Conservation (phyloP, 2,888 invertebrate species). For the Caenorhabditis panamensis region DNA sequence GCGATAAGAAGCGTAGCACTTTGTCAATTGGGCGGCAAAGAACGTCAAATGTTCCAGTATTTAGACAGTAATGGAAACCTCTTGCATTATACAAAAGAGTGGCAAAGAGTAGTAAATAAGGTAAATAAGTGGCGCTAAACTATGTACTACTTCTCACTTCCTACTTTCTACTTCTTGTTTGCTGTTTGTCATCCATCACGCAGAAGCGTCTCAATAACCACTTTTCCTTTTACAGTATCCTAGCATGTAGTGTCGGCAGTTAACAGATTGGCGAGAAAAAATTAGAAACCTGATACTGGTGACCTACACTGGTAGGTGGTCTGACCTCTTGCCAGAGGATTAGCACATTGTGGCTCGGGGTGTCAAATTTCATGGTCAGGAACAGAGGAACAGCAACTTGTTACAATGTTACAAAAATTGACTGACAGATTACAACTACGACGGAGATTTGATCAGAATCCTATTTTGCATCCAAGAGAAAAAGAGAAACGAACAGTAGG, state of each 20-base stretch:
- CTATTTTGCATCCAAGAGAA: slow-evolving; percentile 15
- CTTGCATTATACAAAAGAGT: slow-evolving; percentile 26
- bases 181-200: neutral
- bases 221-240: slow-evolving; percentile 13
- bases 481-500: slow-evolving; percentile 25
- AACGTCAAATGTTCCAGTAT: slow-evolving; percentile 16
- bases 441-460: slow-evolving; percentile 2
- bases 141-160: slow-evolving; percentile 16
- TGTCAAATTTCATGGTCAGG: slow-evolving; percentile 50
- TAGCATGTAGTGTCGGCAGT: slow-evolving; percentile 12
- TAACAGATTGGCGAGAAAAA: slow-evolving; percentile 49
- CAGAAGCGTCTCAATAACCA: neutral
- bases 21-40: too few relatives aligned
- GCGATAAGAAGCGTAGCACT: neutral
- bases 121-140: slow-evolving; percentile 42
- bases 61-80: slow-evolving; percentile 52
- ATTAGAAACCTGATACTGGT: slow-evolving; percentile 35
- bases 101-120: slow-evolving; percentile 29
- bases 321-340: slow-evolving; percentile 46
- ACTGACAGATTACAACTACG: slow-evolving; percentile 51
- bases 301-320: slow-evolving; percentile 37
- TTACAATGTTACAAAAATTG: slow-evolving; percentile 55
- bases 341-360: slow-evolving; percentile 43
- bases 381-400: slow-evolving; percentile 14
- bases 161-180: too few relatives aligned